These are phyloP conservation scores for Hoplodrina ambigua DNA, from an alignment of 2,888 invertebrate genomes.

Conservation along the genomic window DNA sequence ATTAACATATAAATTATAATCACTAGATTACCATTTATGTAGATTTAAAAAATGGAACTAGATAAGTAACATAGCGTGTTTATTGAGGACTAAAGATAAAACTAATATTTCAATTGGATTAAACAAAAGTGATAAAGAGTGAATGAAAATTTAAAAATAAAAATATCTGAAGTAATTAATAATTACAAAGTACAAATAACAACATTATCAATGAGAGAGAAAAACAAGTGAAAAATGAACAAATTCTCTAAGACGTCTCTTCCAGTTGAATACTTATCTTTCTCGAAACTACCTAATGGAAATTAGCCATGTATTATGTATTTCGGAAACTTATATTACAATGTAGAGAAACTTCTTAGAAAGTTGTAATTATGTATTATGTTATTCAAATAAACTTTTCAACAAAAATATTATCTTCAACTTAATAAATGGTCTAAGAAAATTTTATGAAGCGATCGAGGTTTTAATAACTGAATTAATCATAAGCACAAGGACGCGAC, in stretches of 20 bases:
- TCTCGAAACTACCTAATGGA: constrained; percentile 18
- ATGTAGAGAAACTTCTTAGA: constrained; percentile 28
- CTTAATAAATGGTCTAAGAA: not conserved
- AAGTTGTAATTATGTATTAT: constrained; percentile 22
- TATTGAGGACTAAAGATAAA: not conserved
- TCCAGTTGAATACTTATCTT: constrained; percentile 12
- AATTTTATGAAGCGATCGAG: constrained; percentile 6
- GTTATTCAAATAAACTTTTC: constrained; percentile 22
- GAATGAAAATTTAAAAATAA: not conserved
- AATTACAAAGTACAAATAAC: no score
- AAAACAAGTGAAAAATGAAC: not conserved
- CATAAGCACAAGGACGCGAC: not conserved
- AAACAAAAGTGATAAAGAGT: not conserved
- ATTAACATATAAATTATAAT: constrained; percentile 26
- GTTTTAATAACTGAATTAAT: not conserved
- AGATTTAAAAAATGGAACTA: constrained; percentile 12
- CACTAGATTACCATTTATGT: constrained; percentile 31
- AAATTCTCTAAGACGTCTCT: not conserved
- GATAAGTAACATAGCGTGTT: not conserved
- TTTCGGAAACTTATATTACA: constrained; percentile 11
- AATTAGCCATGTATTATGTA: constrained; percentile 31
- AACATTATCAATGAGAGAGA: not conserved
- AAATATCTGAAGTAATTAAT: not conserved
- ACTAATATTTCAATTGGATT: not conserved
- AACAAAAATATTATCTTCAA: constrained; percentile 10